phyloP scores from a whole-genome alignment of 1,140 invertebrate genomes.

The Holotrichia oblita region DNA sequence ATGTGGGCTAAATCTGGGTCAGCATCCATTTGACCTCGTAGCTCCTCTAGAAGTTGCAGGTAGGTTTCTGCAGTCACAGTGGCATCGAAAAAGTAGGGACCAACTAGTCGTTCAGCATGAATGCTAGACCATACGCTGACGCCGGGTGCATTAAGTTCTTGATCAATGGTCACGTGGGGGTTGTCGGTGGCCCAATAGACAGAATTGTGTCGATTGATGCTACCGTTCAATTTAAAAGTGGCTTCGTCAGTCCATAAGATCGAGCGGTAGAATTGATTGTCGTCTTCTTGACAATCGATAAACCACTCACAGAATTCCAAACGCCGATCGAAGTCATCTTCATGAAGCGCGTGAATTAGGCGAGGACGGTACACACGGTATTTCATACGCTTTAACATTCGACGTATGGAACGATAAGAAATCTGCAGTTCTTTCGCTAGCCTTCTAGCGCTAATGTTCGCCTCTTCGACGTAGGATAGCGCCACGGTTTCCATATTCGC shows the following conservation, averaged over 20 bases:
- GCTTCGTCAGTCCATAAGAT: conserved; percentile 40
- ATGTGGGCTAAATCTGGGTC: background rate
- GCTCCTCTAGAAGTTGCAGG: background rate
- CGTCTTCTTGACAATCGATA: background rate
- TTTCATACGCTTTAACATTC: background rate
- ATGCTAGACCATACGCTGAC: conserved; percentile 1
- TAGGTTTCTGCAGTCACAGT: conserved; percentile 19
- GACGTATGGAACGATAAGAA: background rate
- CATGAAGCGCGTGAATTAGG: conserved; percentile 35
- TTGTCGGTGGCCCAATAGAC: conserved; percentile 38
- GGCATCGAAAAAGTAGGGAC: conserved; percentile 16
- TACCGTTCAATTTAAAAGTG: conserved; percentile 40
- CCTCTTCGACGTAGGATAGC: conserved; percentile 29
- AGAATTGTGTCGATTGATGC: conserved; percentile 42
- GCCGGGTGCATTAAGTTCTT: conserved; percentile 38
- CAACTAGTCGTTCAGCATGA: conserved; percentile 13
- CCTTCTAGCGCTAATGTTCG: conserved; percentile 38
- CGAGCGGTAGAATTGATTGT: conserved; percentile 3
- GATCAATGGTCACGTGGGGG: conserved; percentile 35
- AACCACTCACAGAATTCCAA: conserved; percentile 29
- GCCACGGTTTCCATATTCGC: conserved; percentile 35
- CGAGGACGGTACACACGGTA: conserved; percentile 36
- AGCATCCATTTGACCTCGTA: too few relatives aligned
- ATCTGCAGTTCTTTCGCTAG: conserved; percentile 1
- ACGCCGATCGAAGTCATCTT: conserved; percentile 36